Conservation (phyloP, 1,140 invertebrate genomes). For the Nasonia giraulti region DNA sequence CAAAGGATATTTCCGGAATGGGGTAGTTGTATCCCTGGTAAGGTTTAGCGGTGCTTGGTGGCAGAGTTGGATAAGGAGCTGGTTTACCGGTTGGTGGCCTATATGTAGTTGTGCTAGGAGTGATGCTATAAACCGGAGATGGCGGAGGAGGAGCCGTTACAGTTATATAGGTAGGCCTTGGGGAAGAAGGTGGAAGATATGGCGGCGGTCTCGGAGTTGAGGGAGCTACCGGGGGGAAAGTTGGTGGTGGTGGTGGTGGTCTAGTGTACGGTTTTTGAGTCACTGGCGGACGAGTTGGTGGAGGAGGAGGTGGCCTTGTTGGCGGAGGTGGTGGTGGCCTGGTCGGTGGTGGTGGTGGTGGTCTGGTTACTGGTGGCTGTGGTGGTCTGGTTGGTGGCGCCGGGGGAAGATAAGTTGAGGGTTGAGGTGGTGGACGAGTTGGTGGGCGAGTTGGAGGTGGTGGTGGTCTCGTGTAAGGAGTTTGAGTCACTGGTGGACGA, state of each 20-base stretch:
- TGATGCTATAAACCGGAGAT: conserved; percentile 61
- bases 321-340: not conserved
- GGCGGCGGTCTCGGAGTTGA: conserved; percentile 59
- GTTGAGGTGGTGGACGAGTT: conserved; percentile 31
- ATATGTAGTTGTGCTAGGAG: conserved; percentile 59
- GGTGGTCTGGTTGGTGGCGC: conserved; percentile 41
- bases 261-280: too few species aligned
- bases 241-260: conserved; percentile 21
- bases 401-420: conserved; percentile 35
- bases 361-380: conserved; percentile 40
- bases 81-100: conserved; percentile 60
- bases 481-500: not conserved
- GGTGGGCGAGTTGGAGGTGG: not conserved
- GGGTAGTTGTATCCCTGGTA: conserved; percentile 66
- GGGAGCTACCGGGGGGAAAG: conserved; percentile 37
- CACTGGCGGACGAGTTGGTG: not conserved
- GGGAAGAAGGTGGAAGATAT: conserved; percentile 63
- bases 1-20: conserved; percentile 68
- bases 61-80: conserved; percentile 63
- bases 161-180: conserved; percentile 59
- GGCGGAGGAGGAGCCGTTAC: conserved; percentile 65
- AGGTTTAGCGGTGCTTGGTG: conserved; percentile 63
- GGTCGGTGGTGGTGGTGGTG: not conserved
- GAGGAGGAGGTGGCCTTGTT: not conserved
- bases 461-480: not conserved